Conservation (phyloP, 1,140 invertebrate genomes). For the Drosophila cardini region DNA sequence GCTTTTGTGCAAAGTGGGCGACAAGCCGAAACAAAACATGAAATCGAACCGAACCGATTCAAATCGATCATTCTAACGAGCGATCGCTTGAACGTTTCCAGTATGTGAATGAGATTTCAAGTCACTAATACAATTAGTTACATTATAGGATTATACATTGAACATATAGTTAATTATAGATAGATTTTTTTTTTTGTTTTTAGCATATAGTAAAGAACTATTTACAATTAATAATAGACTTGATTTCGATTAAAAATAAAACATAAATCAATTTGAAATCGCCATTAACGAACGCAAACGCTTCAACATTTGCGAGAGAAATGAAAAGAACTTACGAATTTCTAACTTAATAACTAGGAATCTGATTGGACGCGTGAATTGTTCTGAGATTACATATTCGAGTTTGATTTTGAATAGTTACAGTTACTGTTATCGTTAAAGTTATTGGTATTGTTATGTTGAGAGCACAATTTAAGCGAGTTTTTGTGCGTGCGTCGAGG, state of each 20-base stretch:
- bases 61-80: slow-evolving; percentile 31
- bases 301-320: slow-evolving; percentile 66
- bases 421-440: slow-evolving; percentile 15
- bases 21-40: slow-evolving; percentile 57
- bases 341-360: slow-evolving; percentile 55
- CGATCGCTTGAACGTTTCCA: slow-evolving; percentile 36
- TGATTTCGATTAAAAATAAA: slow-evolving; percentile 18
- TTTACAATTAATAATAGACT: slow-evolving; percentile 61
- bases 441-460: slow-evolving; percentile 17
- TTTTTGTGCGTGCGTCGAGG: slow-evolving; percentile 22
- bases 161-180: slow-evolving; percentile 46
- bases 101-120: slow-evolving; percentile 66
- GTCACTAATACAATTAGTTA: slow-evolving; percentile 68
- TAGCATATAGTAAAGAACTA: slow-evolving; percentile 53
- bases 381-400: slow-evolving; percentile 64
- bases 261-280: slow-evolving; percentile 19
- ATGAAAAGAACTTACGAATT: slow-evolving; percentile 53
- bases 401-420: slow-evolving; percentile 9
- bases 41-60: slow-evolving; percentile 52
- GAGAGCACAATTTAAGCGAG: slow-evolving; percentile 38
- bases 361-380: slow-evolving; percentile 62
- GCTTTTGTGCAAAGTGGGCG: slow-evolving; percentile 68
- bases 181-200: slow-evolving; percentile 12
- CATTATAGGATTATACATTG: slow-evolving; percentile 52
- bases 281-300: slow-evolving; percentile 44